Base-by-base conservation (phyloP, 2,888 invertebrate species). In the Tenthredo amoena region DNA sequence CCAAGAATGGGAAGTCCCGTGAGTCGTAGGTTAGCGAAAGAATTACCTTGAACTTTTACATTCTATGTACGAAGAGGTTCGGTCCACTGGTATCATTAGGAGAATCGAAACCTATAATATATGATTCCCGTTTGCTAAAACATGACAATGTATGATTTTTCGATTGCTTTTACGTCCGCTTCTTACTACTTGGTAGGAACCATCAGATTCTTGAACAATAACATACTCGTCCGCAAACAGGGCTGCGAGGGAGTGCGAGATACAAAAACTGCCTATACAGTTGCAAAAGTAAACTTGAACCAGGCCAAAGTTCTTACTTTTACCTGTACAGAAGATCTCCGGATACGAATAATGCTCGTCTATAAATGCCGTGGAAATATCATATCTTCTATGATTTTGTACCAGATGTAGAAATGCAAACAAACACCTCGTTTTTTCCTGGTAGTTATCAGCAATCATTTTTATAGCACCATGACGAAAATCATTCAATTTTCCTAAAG, bases 71-170 rank as follows among this genome's bases (percentile, higher is more conserved):
- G 43, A 43, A 43, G 10, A 43, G 10, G 43, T 43, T 10, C 9
- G 47, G 15, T 47, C 6, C 18, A 47, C 47, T 47, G 15, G 15
- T 18, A 47, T 15, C 3, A 47, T 47, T 18, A 0, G 12, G 47
- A 12, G 6, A 68, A 34, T 68, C 26, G 21, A 21, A 21, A 21
- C 58, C 47, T 74, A 74, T 21, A 21, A 21, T 43, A 74, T 50
- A 26, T 55, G 15, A 77, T 77, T 77, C 15, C 31, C 77, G 31
- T 81, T 81, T 9, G 81, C 62, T n/a, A 81, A 65, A 21, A 47
- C 62, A 65, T 81, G 81, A 31, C 81, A 81, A 62, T 81, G 81
- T 26, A 43, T 81, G 40, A 81, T 81, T 65, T 81, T 81, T 40
- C 81, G 81, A 0, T 34, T 21, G 21, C 81, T 81, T 34, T 26